These are phyloP conservation scores for Zaprionus lachaisei DNA, from an alignment of 1,140 invertebrate species.

Conservation along the genomic window DNA sequence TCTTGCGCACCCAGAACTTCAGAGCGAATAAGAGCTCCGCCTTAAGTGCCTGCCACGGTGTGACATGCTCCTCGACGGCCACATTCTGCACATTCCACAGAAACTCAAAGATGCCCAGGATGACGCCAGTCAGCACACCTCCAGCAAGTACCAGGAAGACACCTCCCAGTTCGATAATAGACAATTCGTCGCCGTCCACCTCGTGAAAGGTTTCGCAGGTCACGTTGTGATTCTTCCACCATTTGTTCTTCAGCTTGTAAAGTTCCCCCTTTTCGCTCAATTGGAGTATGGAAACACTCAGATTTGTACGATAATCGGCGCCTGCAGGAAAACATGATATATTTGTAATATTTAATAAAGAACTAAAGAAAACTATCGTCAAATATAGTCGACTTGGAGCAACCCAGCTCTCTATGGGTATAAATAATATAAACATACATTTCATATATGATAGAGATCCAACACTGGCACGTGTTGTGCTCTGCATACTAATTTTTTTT, in stretches of 20 bases:
- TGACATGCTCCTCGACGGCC: slow-evolving; percentile 90
- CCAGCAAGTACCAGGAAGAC: slow-evolving; percentile 89
- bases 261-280: slow-evolving; percentile 93
- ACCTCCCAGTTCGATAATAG: slow-evolving; percentile 89
- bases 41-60: slow-evolving; percentile 87
- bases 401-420: no score
- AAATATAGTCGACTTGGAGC: background rate
- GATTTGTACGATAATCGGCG: slow-evolving; percentile 87
- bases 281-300: slow-evolving; percentile 91
- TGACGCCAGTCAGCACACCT: slow-evolving; percentile 87
- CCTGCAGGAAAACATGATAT: slow-evolving; percentile 30
- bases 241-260: slow-evolving; percentile 92
- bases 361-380: no score
- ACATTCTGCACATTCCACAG: slow-evolving; percentile 93
- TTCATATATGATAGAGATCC: background rate
- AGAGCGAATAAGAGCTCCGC: slow-evolving; percentile 88
- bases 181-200: slow-evolving; percentile 85
- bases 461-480: background rate
- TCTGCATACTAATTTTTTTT: background rate
- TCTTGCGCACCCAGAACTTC: slow-evolving; percentile 88
- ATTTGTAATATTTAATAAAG: background rate
- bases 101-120: slow-evolving; percentile 91
- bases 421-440: background rate
- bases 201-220: slow-evolving; percentile 61
- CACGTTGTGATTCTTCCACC: slow-evolving; percentile 90